Evolutionary conservation across 2,797 vertebrate species (phyloP).

Genomic region (Rhynchonycteris naso): DNA sequence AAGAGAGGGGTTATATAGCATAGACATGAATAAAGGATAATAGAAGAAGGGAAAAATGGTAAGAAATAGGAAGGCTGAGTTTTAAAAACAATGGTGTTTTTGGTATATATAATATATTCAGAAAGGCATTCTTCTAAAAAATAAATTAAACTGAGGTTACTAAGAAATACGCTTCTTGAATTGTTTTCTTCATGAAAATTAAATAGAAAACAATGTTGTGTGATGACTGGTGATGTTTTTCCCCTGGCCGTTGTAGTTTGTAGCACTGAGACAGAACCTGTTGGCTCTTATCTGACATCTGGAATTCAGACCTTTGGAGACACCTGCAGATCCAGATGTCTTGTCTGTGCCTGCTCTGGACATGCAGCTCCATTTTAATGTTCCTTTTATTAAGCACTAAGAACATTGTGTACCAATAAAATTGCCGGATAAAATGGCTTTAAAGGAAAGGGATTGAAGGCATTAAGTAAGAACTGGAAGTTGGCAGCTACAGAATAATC

Average conservation of each 20-base stretch:
- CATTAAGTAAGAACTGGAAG: background rate
- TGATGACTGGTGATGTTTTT: background rate
- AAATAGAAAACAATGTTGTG: background rate
- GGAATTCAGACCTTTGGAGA: constrained; percentile 2
- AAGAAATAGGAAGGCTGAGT: background rate
- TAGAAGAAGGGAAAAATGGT: background rate
- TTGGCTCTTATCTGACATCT: background rate
- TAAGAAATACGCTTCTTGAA: constrained; percentile 24
- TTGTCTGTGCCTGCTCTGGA: background rate
- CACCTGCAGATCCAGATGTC: background rate
- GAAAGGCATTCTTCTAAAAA: constrained; percentile 9
- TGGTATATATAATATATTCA: background rate
- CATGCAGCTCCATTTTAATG: background rate
- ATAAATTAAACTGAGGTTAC: background rate
- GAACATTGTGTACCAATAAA: background rate
- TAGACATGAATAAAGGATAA: background rate
- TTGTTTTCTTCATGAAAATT: constrained; percentile 44
- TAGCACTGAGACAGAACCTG: background rate
- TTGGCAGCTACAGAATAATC: background rate
- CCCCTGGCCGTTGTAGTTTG: background rate
- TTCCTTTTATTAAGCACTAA: background rate
- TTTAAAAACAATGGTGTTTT: background rate
- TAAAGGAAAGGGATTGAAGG: background rate
- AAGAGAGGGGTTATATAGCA: background rate
- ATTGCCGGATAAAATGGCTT: constrained; percentile 19